These are phyloP conservation scores for Salvelinus namaycush DNA, from an alignment of 2,113 vertebrate species.

Conservation along the genomic window DNA sequence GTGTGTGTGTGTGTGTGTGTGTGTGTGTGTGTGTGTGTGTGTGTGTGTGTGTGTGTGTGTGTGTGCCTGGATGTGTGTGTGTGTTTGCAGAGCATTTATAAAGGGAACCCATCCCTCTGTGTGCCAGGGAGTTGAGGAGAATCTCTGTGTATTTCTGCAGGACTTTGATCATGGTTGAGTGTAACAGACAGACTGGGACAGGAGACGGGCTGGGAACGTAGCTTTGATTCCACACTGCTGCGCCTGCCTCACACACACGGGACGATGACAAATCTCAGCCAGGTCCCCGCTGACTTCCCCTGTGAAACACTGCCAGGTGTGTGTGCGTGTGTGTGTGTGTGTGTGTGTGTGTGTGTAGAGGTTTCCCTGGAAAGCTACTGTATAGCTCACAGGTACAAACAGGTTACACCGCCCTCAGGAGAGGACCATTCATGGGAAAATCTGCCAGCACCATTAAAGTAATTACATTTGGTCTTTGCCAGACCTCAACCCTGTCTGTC, in stretches of 20 bases:
- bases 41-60: not conserved
- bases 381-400: no score
- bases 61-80: not conserved
- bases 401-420: not conserved
- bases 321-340: slow-evolving; percentile 15
- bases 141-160: slow-evolving; percentile 44
- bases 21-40: slow-evolving; percentile 39
- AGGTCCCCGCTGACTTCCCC: slow-evolving; percentile 40
- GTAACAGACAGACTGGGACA: slow-evolving; percentile 27
- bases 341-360: not conserved
- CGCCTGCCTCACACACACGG: slow-evolving; percentile 23
- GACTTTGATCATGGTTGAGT: slow-evolving; percentile 64
- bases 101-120: slow-evolving; percentile 36
- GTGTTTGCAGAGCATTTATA: slow-evolving; percentile 57
- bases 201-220: slow-evolving; percentile 24
- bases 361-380: not conserved
- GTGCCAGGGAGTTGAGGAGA: slow-evolving; percentile 33
- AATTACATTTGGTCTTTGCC: not conserved
- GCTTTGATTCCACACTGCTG: slow-evolving; percentile 32
- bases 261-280: slow-evolving; percentile 53
- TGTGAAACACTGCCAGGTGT: slow-evolving; percentile 29
- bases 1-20: slow-evolving; percentile 23
- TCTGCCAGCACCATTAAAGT: not conserved
- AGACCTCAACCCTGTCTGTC: not conserved
- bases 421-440: not conserved